A percentile compares a stretch with the other conserved stretches of the same genome.
These are phyloP conservation scores for Lethocerus indicus DNA, from an alignment of 1,140 invertebrate species.

Conservation along the genomic window DNA sequence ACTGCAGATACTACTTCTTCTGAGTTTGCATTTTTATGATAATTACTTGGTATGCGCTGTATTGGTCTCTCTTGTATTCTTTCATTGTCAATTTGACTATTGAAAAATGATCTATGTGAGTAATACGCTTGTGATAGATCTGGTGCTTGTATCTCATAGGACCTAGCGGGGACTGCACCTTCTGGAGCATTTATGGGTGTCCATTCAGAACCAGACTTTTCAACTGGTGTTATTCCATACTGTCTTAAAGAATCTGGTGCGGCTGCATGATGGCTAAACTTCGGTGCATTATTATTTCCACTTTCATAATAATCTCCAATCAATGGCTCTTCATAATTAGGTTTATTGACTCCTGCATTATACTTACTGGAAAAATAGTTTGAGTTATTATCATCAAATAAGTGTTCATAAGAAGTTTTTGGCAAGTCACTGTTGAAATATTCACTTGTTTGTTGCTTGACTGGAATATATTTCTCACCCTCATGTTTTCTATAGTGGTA, in stretches of 20 bases:
- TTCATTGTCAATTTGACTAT: background rate
- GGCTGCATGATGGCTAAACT: background rate
- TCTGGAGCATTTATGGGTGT: slow-evolving; percentile 20
- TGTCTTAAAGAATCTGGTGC: background rate
- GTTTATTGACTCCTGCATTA: background rate
- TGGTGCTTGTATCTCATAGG: slow-evolving; percentile 18
- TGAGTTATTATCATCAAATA: too few species aligned
- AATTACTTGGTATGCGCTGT: background rate
- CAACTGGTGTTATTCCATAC: background rate
- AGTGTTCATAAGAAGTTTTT: too few species aligned
- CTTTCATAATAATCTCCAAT: background rate
- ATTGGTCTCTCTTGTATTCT: too few species aligned
- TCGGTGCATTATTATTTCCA: background rate
- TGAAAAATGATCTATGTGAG: background rate
- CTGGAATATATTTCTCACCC: too few species aligned
- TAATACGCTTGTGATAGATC: slow-evolving; percentile 12
- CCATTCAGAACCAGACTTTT: slow-evolving; percentile 15
- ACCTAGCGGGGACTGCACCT: slow-evolving; percentile 17
- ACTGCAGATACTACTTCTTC: slow-evolving; percentile 18
- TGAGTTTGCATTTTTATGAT: too few species aligned
- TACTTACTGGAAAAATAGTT: slow-evolving; percentile 1
- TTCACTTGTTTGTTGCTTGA: too few species aligned
- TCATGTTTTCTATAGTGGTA: too few species aligned
- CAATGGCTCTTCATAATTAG: background rate
- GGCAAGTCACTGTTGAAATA: too few species aligned